Conservation (phyloP, 2,888 invertebrate species). For the Epsilonema sp. region DNA sequence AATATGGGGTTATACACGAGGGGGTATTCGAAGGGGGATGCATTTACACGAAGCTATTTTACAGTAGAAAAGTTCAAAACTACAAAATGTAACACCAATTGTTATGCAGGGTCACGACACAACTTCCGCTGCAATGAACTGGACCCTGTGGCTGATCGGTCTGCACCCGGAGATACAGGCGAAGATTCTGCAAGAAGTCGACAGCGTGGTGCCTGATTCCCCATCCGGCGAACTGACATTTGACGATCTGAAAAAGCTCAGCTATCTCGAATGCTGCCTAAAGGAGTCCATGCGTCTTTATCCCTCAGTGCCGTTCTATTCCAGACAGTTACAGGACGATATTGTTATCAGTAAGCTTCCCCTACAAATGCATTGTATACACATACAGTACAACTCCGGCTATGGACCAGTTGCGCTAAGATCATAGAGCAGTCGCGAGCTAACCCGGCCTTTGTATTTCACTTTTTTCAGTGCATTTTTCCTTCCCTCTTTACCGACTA, state of each 20-base stretch:
- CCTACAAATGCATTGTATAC: too few relatives aligned
- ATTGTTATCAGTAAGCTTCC: constrained; percentile 25
- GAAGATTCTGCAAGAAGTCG: constrained; percentile 35
- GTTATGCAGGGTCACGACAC: constrained; percentile 57
- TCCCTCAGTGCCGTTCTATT: constrained; percentile 31
- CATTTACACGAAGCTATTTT: too few relatives aligned
- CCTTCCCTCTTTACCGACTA: too few relatives aligned
- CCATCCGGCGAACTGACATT: constrained; percentile 31
- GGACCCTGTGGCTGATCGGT: constrained; percentile 61
- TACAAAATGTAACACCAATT: neutral
- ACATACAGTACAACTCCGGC: too few relatives aligned
- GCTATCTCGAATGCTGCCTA: constrained; percentile 33
- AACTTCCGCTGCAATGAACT: constrained; percentile 66
- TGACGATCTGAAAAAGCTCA: constrained; percentile 33
- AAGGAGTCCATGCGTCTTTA: constrained; percentile 31
- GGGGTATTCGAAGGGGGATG: too few relatives aligned
- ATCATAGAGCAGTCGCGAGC: too few relatives aligned
- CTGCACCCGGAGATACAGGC: constrained; percentile 56
- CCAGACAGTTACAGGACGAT: constrained; percentile 25
- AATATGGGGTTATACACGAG: too few relatives aligned
- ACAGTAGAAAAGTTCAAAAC: too few relatives aligned
- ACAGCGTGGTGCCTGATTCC: constrained; percentile 17
- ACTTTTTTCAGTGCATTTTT: too few relatives aligned
- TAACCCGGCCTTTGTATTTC: too few relatives aligned
- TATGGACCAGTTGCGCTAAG: too few relatives aligned